These are phyloP conservation scores for Ectropis grisescens DNA, from an alignment of 1,140 invertebrate species.

Conservation along the genomic window DNA sequence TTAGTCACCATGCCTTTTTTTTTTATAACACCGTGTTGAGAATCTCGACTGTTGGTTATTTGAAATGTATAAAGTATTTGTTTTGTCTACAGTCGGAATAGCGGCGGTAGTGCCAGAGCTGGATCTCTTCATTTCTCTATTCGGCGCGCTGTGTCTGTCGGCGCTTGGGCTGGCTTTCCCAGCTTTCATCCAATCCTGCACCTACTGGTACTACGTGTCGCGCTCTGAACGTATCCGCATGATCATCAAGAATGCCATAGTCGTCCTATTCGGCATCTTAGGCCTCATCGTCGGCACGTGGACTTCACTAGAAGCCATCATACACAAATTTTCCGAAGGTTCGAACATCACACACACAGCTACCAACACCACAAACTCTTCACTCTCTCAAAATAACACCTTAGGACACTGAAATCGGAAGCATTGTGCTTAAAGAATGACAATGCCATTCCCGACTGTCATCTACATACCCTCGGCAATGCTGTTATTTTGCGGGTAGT, in stretches of 20 bases:
- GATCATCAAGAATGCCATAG: conserved; percentile 76
- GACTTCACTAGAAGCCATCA: conserved; percentile 77
- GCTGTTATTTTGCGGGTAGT: too few species aligned
- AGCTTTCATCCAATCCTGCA: conserved; percentile 82
- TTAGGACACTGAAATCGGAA: too few species aligned
- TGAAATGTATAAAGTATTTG: too few species aligned
- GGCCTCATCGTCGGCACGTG: conserved; percentile 80
- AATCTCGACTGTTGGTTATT: too few species aligned
- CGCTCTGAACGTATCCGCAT: conserved; percentile 61
- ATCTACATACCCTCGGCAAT: too few species aligned
- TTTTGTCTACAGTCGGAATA: conserved; percentile 74
- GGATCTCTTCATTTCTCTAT: conserved; percentile 90
- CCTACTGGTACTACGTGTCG: conserved; percentile 72
- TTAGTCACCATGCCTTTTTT: too few species aligned
- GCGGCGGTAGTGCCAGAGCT: conserved; percentile 85
- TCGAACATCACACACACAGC: too few species aligned
- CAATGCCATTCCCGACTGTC: too few species aligned
- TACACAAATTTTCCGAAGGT: conserved; percentile 64
- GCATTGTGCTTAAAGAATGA: too few species aligned
- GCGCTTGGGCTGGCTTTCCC: conserved; percentile 90
- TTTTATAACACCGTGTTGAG: too few species aligned
- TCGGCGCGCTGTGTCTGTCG: conserved; percentile 89
- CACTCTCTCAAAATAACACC: too few species aligned
- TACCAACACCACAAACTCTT: too few species aligned
- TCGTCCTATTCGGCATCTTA: conserved; percentile 77